phyloP scores from a whole-genome alignment of 2,113 vertebrate genomes.

The Protomyctophum bolini region DNA sequence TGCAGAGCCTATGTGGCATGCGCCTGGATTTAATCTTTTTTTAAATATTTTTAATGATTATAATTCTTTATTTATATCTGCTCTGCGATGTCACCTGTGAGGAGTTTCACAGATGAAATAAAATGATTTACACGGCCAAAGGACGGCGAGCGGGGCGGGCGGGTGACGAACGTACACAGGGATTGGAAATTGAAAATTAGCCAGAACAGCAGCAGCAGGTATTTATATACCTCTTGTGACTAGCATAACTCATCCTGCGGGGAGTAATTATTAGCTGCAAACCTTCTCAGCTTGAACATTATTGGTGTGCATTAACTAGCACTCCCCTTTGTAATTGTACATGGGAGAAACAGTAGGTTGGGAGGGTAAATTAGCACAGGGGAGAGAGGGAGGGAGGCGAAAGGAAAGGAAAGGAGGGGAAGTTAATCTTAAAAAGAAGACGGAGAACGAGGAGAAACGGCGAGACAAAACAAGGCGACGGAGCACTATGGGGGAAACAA shows the following conservation, averaged over 20 bases:
- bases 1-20: too few species aligned
- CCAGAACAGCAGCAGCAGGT: conserved; percentile 66
- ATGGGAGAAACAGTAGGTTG: conserved; percentile 81
- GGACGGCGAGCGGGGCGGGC: conserved; percentile 36
- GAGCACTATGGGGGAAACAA: conserved; percentile 37
- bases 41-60: too few species aligned
- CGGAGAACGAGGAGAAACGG: conserved; percentile 33
- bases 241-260: conserved; percentile 81
- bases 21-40: too few species aligned
- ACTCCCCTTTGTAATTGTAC: conserved; percentile 87
- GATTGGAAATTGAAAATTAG: conserved; percentile 65
- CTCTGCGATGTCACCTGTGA: conserved; percentile 49
- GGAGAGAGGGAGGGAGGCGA: conserved; percentile 60
- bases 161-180: not conserved
- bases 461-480: conserved; percentile 34
- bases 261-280: conserved; percentile 89
- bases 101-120: conserved; percentile 48
- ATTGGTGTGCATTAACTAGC: conserved; percentile 87
- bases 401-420: conserved; percentile 50
- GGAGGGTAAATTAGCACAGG: conserved; percentile 80
- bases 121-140: conserved; percentile 56
- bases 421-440: conserved; percentile 61
- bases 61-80: conserved; percentile 25
- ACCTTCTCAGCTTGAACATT: conserved; percentile 85
- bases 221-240: conserved; percentile 71